Evolutionary conservation across 2,113 vertebrate species (phyloP), one percentile per base, ranked within the genome.

Genomic region (Potamarius usumacintae): DNA sequence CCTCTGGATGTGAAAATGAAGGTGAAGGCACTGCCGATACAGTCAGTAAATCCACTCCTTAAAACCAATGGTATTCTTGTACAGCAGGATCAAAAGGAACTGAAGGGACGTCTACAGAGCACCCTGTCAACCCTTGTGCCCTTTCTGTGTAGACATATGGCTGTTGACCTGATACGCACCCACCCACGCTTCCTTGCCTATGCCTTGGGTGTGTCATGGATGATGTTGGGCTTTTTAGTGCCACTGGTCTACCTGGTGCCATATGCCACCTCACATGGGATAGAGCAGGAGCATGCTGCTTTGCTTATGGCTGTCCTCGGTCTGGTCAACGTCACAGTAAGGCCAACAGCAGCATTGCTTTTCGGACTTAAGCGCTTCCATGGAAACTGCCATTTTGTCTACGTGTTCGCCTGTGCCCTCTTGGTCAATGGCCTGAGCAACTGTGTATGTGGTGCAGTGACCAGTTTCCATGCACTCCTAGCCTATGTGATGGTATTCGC

Each of bases 191-290:
- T 96, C 89, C 93, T 93, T 25, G 93, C 95, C 85, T 97, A 92
- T 81, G 94, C 95, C 0, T 82, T 95, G 71, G 96, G 97, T 0
- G 92, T 96, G 48, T 85, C 91, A 6, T 96, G 96, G 96, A 95
- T 96, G 95, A 93, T 95, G 93, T 65, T 97, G 92, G 97, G 97
- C 0, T 96, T 96, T 81, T 85, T 90, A 0, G 88, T 97, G 88
- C 97, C 97, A 0, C 94, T 96, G 0, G 2, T 97, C 88, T 97
- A 96, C 93, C 92, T 97, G 86, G 96, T 97, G 89, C 96, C 97
- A 0, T 96, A 96, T 0, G 96, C 97, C 74, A 90, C 92, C 62
- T 53, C 86, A 27, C 90, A 92, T 0, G 95, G 95, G 1, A 92
- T 97, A 84, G 94, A 95, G 0, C 95, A 96, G 72, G 92, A 83